Conservation (phyloP, 2,113 vertebrate genomes). For the Hiodon alosoides region DNA sequence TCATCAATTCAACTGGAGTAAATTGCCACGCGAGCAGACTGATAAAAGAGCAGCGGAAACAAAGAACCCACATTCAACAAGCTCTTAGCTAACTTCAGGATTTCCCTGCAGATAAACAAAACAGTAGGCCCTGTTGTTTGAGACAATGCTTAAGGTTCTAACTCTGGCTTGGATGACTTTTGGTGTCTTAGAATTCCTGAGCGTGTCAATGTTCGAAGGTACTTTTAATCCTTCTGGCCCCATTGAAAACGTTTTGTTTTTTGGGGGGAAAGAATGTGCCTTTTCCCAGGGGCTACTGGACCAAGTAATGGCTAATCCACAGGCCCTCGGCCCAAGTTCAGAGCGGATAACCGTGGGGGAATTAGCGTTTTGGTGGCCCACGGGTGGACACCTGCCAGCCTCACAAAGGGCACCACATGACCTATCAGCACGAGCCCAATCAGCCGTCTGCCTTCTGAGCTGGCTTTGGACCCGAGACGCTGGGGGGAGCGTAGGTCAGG, state of each 20-base stretch:
- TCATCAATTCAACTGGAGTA: too few species aligned
- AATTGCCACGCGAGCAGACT: too few species aligned
- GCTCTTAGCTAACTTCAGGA: too few species aligned
- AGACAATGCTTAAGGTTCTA: too few species aligned
- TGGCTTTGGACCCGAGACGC: neutral
- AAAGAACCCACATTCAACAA: too few species aligned
- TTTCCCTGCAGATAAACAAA: too few species aligned
- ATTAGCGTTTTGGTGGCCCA: constrained; percentile 10
- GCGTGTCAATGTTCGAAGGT: neutral
- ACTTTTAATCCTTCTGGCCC: neutral
- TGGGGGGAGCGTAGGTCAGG: constrained; percentile 2
- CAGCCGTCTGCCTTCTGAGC: neutral
- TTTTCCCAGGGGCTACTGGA: neutral
- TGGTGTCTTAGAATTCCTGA: neutral
- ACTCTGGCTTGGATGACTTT: too few species aligned
- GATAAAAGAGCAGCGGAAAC: too few species aligned
- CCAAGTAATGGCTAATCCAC: constrained; percentile 8
- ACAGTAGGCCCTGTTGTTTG: too few species aligned
- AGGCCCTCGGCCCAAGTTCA: constrained; percentile 2
- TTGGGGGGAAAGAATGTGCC: neutral
- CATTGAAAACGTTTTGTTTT: neutral
- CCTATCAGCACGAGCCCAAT: neutral
- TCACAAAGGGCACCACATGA: neutral
- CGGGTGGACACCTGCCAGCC: neutral
- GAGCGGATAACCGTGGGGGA: neutral